phyloP scores from a whole-genome alignment of 2,797 vertebrate genomes.

The Pteronotus mesoamericanus region DNA sequence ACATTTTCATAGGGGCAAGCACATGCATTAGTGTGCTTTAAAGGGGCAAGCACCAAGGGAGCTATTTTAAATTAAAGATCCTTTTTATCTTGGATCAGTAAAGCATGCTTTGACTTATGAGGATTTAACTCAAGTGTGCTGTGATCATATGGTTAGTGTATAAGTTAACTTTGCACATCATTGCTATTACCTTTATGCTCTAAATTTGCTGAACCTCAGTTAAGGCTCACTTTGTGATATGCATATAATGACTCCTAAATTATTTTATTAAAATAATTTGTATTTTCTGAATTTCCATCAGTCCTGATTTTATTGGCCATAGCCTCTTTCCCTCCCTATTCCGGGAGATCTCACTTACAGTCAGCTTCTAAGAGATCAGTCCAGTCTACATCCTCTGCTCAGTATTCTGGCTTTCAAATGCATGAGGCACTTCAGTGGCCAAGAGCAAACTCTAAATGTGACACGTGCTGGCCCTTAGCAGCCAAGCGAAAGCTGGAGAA shows the following conservation, averaged over 20 bases:
- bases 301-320: background rate
- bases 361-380: background rate
- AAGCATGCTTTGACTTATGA: background rate
- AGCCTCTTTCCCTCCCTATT: background rate
- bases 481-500: background rate
- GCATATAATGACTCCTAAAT: background rate
- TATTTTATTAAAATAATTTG: background rate
- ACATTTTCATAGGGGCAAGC: conserved; percentile 52
- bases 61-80: conserved; percentile 32
- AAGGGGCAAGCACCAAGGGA: background rate
- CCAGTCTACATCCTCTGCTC: rapidly evolving
- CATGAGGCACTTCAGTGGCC: background rate
- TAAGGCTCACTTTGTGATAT: background rate
- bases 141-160: background rate
- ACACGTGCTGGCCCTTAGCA: background rate
- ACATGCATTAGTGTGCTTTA: conserved; percentile 17
- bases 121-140: conserved; percentile 42
- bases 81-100: conserved; percentile 4
- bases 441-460: background rate
- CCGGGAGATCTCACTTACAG: background rate
- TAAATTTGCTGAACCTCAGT: background rate
- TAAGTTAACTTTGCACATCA: background rate
- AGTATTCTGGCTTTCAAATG: background rate
- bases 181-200: background rate
- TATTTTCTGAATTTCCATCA: background rate